A percentile compares a stretch with the other conserved stretches of the same genome.
These are phyloP conservation scores for Mormyrus proboscirostris DNA, from an alignment of 2,797 vertebrate genomes.

Conservation along the genomic window DNA sequence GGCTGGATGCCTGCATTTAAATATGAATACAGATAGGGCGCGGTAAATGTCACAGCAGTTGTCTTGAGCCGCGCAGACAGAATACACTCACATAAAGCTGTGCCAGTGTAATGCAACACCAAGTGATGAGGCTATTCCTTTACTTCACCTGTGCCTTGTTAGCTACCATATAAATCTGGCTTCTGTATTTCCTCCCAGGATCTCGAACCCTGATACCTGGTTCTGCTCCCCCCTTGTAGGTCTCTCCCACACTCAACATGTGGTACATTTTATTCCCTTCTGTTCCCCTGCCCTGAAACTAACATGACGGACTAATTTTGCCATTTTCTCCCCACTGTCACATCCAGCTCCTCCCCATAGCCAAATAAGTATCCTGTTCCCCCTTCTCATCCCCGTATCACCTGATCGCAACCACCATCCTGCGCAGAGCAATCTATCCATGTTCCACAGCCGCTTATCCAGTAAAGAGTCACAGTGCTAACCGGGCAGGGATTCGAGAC, in stretches of 20 bases:
- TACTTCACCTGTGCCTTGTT: background rate
- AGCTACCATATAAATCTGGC: background rate
- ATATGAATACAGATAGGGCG: background rate
- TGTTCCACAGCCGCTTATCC: background rate
- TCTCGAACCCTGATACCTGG: background rate
- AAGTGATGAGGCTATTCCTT: background rate
- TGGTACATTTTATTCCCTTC: background rate
- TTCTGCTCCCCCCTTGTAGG: background rate
- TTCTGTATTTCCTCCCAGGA: background rate
- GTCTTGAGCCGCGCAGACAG: background rate
- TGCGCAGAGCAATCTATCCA: background rate
- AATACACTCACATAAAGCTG: background rate
- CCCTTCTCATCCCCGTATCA: background rate
- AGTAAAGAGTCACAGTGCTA: background rate
- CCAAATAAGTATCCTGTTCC: background rate
- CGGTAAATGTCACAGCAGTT: background rate
- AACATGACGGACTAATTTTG: background rate
- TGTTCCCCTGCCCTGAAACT: background rate
- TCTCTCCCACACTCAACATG: background rate
- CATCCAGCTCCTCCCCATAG: background rate
- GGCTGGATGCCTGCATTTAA: background rate
- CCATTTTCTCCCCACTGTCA: background rate
- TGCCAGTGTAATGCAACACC: background rate
- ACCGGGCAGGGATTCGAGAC: background rate
- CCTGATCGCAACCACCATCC: background rate